These are phyloP conservation scores for Ciona savignyi DNA, from an alignment of 23 tunicate species.

Conservation along the genomic window DNA sequence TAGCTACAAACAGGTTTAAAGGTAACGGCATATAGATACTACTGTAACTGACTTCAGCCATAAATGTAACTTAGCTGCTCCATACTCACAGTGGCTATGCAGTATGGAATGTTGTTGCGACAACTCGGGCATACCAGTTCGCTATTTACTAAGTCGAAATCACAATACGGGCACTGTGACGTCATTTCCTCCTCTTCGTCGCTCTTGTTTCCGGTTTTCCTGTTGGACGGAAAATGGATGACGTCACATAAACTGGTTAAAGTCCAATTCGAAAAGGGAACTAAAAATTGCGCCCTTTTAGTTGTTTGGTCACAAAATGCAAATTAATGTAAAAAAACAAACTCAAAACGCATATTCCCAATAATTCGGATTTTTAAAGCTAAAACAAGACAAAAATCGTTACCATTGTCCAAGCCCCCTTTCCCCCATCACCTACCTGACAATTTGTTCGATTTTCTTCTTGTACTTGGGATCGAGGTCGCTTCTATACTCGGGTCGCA, in stretches of 20 bases:
- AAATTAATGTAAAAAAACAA: too few relatives aligned
- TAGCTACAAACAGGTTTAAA: too few relatives aligned
- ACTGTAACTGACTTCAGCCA: too few relatives aligned
- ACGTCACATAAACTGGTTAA: too few relatives aligned
- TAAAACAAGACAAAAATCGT: background rate
- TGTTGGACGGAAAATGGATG: too few relatives aligned
- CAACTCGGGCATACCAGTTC: constrained; percentile 79
- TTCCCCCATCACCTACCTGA: constrained; percentile 65
- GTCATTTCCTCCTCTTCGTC: constrained; percentile 80
- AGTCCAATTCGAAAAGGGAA: too few relatives aligned
- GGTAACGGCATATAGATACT: too few relatives aligned
- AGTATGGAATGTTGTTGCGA: constrained; percentile 78
- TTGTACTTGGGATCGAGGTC: constrained; percentile 57
- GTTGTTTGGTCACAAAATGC: too few relatives aligned
- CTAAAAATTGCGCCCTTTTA: too few relatives aligned
- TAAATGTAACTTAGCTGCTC: too few relatives aligned
- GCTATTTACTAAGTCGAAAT: constrained; percentile 42
- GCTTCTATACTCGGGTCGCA: constrained; percentile 92
- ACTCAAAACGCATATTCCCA: too few relatives aligned
- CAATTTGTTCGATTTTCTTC: constrained; percentile 85
- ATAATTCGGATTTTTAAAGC: background rate
- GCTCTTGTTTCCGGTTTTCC: constrained; percentile 56
- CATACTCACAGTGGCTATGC: constrained; percentile 81
- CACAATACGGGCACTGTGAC: constrained; percentile 86
- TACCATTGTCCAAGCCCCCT: too few relatives aligned